These are phyloP conservation scores for Tipula helvola DNA, from an alignment of 2,888 invertebrate species.

Conservation along the genomic window DNA sequence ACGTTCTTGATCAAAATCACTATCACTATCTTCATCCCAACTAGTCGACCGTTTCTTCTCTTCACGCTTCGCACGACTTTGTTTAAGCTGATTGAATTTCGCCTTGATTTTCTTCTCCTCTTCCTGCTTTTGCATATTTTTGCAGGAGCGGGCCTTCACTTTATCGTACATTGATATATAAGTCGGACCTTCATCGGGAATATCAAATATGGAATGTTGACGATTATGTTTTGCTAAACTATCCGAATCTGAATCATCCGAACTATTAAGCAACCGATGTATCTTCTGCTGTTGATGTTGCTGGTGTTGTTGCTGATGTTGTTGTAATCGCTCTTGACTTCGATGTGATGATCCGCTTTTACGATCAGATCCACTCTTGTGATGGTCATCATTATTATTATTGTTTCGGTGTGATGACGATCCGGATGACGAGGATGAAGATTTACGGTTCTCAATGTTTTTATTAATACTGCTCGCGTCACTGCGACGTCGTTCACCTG, in stretches of 20 bases:
- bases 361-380: background rate
- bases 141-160: constrained; percentile 85
- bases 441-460: background rate
- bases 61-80: constrained; percentile 74
- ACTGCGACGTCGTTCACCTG: background rate
- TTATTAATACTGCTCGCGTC: background rate
- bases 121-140: constrained; percentile 85
- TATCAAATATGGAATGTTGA: constrained; percentile 85
- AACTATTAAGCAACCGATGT: constrained; percentile 36
- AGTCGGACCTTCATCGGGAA: constrained; percentile 68
- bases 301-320: constrained; percentile 13
- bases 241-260: constrained; percentile 61
- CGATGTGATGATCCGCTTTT: constrained; percentile 16
- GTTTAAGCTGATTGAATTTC: constrained; percentile 77
- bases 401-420: constrained; percentile 19
- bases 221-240: constrained; percentile 48
- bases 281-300: constrained; percentile 14
- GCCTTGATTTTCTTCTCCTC: constrained; percentile 85
- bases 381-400: constrained; percentile 16
- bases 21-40: constrained; percentile 78
- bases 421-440: background rate
- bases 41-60: constrained; percentile 82
- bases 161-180: constrained; percentile 98
- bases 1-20: constrained; percentile 36
- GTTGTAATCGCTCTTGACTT: constrained; percentile 13